Conservation (phyloP, 2,797 vertebrate species). For the Sciurus vulgaris region DNA sequence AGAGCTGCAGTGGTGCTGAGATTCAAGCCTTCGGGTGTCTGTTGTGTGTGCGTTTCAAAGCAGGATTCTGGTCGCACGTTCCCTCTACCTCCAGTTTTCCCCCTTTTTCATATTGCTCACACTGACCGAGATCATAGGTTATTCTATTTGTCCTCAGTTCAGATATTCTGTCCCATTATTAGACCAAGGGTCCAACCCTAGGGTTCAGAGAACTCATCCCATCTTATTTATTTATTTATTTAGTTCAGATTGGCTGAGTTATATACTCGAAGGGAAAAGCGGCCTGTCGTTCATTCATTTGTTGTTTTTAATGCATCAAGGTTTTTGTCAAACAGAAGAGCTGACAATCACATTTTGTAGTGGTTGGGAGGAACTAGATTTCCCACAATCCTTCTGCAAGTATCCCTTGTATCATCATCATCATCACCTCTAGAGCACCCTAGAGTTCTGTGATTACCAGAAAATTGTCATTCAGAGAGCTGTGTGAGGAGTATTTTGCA, state of each 20-base stretch:
- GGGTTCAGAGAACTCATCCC: neutral
- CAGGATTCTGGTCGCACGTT: neutral
- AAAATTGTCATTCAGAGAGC: slow-evolving; percentile 15
- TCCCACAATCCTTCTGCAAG: neutral
- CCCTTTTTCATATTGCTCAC: neutral
- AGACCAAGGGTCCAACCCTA: neutral
- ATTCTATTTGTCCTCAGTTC: neutral
- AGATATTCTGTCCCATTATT: neutral
- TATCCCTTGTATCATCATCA: neutral
- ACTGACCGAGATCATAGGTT: neutral
- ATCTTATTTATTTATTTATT: too few species aligned
- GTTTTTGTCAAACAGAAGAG: slow-evolving; percentile 42
- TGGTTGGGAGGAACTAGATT: neutral
- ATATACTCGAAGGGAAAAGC: neutral
- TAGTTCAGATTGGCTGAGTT: neutral
- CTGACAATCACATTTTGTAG: neutral
- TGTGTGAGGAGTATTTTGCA: neutral
- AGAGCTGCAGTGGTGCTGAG: neutral
- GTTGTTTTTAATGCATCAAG: neutral
- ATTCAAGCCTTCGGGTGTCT: neutral
- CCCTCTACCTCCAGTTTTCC: neutral
- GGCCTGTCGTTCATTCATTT: neutral
- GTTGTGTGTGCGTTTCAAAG: neutral
- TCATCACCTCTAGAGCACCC: neutral
- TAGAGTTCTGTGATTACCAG: neutral